Percentiles rank a stretch among this genome's conserved stretches.
Conservation (phyloP, 1,140 invertebrate species). For the Callitettix versicolor region DNA sequence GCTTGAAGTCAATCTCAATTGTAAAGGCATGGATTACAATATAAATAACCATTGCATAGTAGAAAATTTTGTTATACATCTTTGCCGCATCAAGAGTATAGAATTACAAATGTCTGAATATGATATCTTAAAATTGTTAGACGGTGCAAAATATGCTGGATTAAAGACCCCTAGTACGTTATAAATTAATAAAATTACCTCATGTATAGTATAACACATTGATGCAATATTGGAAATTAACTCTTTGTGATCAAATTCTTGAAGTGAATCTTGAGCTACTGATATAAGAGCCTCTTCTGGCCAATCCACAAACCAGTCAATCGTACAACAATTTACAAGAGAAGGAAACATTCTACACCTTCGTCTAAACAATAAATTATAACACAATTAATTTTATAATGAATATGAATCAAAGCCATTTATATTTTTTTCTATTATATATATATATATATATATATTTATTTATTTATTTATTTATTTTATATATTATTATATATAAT, state of each 20-base stretch:
- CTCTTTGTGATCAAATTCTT: conserved; percentile 35
- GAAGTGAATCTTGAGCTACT: conserved; percentile 52
- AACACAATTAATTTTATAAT: background rate
- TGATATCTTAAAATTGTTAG: too few species aligned
- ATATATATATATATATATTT: background rate
- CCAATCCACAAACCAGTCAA: conserved; percentile 89
- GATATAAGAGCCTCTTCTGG: conserved; percentile 76
- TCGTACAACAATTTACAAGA: conserved; percentile 85
- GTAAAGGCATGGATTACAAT: too few species aligned
- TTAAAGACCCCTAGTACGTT: too few species aligned
- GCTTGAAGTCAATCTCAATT: too few species aligned
- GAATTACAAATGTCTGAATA: too few species aligned
- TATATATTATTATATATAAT: too few species aligned
- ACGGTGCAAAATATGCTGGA: too few species aligned
- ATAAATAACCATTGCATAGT: too few species aligned
- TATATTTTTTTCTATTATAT: too few species aligned
- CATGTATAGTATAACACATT: conserved; percentile 66
- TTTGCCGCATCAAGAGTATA: too few species aligned
- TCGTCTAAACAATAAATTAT: conserved; percentile 35
- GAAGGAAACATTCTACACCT: conserved; percentile 81
- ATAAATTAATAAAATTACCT: conserved; percentile 34
- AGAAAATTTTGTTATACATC: too few species aligned
- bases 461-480: too few species aligned
- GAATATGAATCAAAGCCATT: background rate
- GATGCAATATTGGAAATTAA: conserved; percentile 43